Evolutionary conservation across 2,888 invertebrate genomes (phyloP).

Genomic region (Perdita meconis): DNA sequence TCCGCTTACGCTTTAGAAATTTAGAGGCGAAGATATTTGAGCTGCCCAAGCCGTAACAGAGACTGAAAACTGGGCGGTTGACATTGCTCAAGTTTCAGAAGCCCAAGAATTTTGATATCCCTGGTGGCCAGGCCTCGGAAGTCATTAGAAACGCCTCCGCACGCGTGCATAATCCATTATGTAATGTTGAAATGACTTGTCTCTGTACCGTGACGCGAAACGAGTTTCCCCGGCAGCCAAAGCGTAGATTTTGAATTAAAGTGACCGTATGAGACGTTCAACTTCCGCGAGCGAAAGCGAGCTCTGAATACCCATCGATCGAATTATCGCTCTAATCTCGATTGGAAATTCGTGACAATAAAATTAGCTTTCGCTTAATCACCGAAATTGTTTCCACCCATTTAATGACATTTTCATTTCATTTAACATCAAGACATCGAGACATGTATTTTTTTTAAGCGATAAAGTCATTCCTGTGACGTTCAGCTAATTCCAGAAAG

Average conservation of each 20-base stretch:
- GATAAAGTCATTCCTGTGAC: neutral
- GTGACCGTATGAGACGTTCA: neutral
- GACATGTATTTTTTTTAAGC: slow-evolving; percentile 16
- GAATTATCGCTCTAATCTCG: neutral
- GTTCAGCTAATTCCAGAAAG: neutral
- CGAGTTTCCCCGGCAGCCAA: slow-evolving; percentile 18
- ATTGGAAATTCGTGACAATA: slow-evolving; percentile 34
- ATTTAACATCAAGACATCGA: too few relatives aligned
- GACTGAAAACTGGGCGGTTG: too few relatives aligned
- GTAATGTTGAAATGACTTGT: slow-evolving; percentile 34
- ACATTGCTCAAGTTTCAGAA: neutral
- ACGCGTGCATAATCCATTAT: slow-evolving; percentile 16
- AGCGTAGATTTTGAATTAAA: slow-evolving; percentile 11
- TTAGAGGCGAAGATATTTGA: too few relatives aligned
- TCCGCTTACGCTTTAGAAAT: too few relatives aligned
- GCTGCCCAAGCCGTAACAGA: too few relatives aligned
- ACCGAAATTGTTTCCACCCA: slow-evolving; percentile 27
- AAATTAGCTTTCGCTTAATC: slow-evolving; percentile 33
- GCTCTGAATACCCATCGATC: neutral
- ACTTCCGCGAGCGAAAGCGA: neutral
- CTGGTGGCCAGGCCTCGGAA: neutral
- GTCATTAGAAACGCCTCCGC: slow-evolving; percentile 29
- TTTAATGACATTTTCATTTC: slow-evolving; percentile 31
- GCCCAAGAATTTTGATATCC: neutral
- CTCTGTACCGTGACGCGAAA: slow-evolving; percentile 23